Evolutionary conservation across 2,113 vertebrate genomes (phyloP).

Genomic region (Oncorhynchus masou): DNA sequence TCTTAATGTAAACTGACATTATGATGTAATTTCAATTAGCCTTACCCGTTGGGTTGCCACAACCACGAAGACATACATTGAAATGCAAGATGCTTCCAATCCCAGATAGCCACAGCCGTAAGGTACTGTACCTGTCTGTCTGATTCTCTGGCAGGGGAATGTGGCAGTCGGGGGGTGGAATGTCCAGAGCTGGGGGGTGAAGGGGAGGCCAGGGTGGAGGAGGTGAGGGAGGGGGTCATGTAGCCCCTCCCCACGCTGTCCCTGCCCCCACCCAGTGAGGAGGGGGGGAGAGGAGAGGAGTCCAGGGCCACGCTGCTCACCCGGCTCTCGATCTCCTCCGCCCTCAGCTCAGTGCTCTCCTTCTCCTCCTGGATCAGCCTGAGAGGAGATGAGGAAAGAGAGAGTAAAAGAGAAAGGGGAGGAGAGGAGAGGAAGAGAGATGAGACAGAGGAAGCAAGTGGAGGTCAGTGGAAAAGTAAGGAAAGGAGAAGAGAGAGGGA

Average conservation of each 20-base stretch:
- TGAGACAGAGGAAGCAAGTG: background rate
- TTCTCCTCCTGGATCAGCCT: constrained; percentile 94
- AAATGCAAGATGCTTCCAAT: too few species aligned
- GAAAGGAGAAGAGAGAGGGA: background rate
- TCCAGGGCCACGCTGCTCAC: constrained; percentile 86
- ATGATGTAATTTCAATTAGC: too few species aligned
- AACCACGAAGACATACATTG: too few species aligned
- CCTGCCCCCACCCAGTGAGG: constrained; percentile 66
- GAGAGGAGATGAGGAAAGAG: background rate
- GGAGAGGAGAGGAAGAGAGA: background rate
- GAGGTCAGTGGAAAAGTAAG: background rate
- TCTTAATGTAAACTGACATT: too few species aligned
- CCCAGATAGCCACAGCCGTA: background rate
- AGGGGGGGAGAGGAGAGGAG: constrained; percentile 75
- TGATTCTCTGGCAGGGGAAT: constrained; percentile 85
- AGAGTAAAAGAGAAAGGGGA: background rate
- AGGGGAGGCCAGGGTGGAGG: constrained; percentile 86
- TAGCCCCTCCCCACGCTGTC: constrained; percentile 77
- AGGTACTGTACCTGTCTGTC: constrained; percentile 73
- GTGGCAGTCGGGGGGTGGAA: constrained; percentile 85
- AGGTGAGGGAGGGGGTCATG: constrained; percentile 87
- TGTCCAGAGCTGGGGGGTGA: constrained; percentile 91
- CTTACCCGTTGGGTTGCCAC: too few species aligned
- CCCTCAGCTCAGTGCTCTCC: constrained; percentile 87
- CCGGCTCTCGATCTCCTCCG: constrained; percentile 89